A percentile compares a stretch with the other conserved stretches of the same genome.
Conservation (phyloP, 2,888 invertebrate genomes). For the Archips crataeganus region DNA sequence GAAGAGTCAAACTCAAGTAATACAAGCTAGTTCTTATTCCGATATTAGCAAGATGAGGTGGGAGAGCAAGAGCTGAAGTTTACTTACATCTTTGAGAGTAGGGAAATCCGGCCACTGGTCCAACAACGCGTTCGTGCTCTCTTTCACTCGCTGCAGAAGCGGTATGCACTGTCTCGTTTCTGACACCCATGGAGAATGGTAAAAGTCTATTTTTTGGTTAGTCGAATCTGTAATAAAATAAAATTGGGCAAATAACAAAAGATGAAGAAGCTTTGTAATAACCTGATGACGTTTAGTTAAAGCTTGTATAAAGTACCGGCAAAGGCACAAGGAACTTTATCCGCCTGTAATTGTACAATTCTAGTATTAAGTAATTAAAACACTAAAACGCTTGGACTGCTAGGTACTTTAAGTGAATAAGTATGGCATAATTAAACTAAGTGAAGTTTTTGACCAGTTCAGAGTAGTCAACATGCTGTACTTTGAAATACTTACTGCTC, state of each 20-base stretch:
- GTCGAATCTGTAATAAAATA: slow-evolving; percentile 55
- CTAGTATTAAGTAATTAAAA: too few relatives aligned
- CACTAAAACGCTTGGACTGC: too few relatives aligned
- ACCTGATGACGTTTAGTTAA: too few relatives aligned
- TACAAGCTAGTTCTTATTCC: not conserved
- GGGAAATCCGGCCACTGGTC: slow-evolving; percentile 97
- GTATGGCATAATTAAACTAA: too few relatives aligned
- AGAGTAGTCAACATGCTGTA: not conserved
- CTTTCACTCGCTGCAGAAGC: slow-evolving; percentile 88
- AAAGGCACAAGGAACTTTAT: too few relatives aligned
- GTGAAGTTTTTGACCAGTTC: too few relatives aligned
- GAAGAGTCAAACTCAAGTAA: too few relatives aligned
- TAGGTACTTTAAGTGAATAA: too few relatives aligned
- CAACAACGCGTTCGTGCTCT: slow-evolving; percentile 87
- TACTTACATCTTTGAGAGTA: slow-evolving; percentile 90
- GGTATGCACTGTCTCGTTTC: slow-evolving; percentile 91
- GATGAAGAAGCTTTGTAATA: too few relatives aligned
- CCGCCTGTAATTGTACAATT: too few relatives aligned
- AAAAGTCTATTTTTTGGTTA: slow-evolving; percentile 88
- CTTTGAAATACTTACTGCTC: slow-evolving; percentile 56
- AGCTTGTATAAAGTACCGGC: too few relatives aligned
- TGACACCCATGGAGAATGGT: slow-evolving; percentile 92
- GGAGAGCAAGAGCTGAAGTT: not conserved
- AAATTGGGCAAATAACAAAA: not conserved
- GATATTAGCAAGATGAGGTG: too few relatives aligned